Evolutionary conservation across 2,113 vertebrate species (phyloP).

Genomic region (Siniperca chuatsi): DNA sequence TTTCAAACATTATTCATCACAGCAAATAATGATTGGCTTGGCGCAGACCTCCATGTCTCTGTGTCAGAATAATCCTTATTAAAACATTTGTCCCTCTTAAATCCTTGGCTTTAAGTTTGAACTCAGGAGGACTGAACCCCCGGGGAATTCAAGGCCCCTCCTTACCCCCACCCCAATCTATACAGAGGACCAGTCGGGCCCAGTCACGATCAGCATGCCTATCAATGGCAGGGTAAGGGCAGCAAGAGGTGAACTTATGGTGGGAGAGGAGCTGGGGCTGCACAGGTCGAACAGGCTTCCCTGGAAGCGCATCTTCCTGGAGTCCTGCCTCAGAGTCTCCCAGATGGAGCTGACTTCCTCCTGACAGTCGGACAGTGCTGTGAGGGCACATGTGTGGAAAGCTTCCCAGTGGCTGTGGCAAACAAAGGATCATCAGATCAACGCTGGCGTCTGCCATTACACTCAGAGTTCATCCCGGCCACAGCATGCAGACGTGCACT

Average conservation of each 20-base stretch:
- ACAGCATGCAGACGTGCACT: slow-evolving; percentile 25
- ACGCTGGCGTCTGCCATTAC: slow-evolving; percentile 20
- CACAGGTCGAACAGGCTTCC: slow-evolving; percentile 86
- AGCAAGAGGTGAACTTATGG: slow-evolving; percentile 32
- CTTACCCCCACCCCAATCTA: slow-evolving; percentile 33
- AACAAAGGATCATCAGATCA: slow-evolving; percentile 66
- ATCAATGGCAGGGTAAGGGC: slow-evolving; percentile 67
- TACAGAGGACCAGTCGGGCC: slow-evolving; percentile 43
- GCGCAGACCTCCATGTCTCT: slow-evolving; percentile 48
- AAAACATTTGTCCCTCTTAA: slow-evolving; percentile 60
- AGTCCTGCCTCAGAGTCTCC: slow-evolving; percentile 85
- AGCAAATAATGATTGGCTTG: slow-evolving; percentile 57
- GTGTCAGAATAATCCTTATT: slow-evolving; percentile 49
- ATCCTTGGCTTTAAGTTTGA: slow-evolving; percentile 76
- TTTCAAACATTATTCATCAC: slow-evolving; percentile 56
- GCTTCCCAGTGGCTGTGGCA: slow-evolving; percentile 85
- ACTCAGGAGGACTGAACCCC: slow-evolving; percentile 30
- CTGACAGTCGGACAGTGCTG: slow-evolving; percentile 80
- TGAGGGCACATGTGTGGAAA: slow-evolving; percentile 83
- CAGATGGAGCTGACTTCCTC: slow-evolving; percentile 84
- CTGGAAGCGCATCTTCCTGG: slow-evolving; percentile 84
- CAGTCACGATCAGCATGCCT: slow-evolving; percentile 48
- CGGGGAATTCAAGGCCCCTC: not conserved
- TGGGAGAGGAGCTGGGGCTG: slow-evolving; percentile 71
- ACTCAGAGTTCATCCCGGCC: slow-evolving; percentile 8